A percentile compares a stretch with the other conserved stretches of the same genome.
These are phyloP conservation scores for Venustoraphidia nigricollis DNA, from an alignment of 2,888 invertebrate species.

Conservation along the genomic window DNA sequence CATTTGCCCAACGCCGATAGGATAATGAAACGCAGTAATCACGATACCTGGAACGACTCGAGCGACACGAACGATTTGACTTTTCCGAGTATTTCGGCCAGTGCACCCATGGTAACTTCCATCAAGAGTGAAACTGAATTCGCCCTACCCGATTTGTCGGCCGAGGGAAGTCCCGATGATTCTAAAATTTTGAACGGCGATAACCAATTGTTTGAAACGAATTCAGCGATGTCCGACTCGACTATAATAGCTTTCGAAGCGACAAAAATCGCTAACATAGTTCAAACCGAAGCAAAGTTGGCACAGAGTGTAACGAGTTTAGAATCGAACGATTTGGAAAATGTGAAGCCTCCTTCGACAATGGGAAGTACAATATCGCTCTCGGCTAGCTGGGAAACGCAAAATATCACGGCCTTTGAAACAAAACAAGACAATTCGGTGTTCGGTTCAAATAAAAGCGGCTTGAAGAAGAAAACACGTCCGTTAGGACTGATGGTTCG, in stretches of 20 bases:
- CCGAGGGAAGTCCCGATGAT: neutral
- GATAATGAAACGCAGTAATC: conserved; percentile 27
- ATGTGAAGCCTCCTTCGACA: conserved; percentile 60
- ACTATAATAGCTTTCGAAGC: conserved; percentile 62
- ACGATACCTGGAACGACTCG: conserved; percentile 71
- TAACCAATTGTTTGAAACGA: conserved; percentile 20
- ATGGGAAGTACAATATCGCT: conserved; percentile 51
- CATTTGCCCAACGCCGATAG: conserved; percentile 33
- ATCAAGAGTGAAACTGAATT: conserved; percentile 39
- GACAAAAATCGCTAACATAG: conserved; percentile 46
- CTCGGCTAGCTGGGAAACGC: conserved; percentile 33
- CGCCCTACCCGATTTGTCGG: neutral
- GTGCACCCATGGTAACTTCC: conserved; percentile 54
- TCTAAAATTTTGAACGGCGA: neutral
- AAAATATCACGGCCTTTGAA: conserved; percentile 17
- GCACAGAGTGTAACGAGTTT: conserved; percentile 44
- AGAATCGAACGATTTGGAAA: conserved; percentile 51
- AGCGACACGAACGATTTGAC: conserved; percentile 60
- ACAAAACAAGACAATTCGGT: conserved; percentile 18
- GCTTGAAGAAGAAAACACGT: conserved; percentile 48
- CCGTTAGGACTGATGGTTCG: conserved; percentile 56
- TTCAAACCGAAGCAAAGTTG: conserved; percentile 33
- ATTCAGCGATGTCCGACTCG: conserved; percentile 42
- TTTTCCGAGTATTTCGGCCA: conserved; percentile 66
- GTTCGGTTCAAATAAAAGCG: conserved; percentile 24